Percentiles rank a stretch among this genome's conserved stretches.
These are phyloP conservation scores for human DNA, from an alignment of 2,113 vertebrate species.

Conservation along the genomic window DNA sequence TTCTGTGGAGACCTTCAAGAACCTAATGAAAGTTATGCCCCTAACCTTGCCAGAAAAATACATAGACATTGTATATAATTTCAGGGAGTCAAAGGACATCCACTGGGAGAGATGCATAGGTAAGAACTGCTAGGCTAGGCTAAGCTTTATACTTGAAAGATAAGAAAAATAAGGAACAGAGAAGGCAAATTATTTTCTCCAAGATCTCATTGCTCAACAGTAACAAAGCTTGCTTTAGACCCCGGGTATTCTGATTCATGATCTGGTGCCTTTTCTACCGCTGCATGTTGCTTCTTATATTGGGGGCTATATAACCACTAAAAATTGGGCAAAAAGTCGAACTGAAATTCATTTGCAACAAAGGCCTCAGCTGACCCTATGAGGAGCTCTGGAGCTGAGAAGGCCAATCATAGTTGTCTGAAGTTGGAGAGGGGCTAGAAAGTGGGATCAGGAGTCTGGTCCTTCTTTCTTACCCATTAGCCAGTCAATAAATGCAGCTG, in stretches of 20 bases:
- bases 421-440: background rate
- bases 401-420: background rate
- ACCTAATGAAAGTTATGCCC: background rate
- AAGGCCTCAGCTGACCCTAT: background rate
- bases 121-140: background rate
- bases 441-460: background rate
- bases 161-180: background rate
- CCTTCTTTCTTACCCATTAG: background rate
- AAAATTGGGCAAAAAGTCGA: background rate
- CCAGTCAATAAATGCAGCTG: background rate
- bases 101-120: background rate
- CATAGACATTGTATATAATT: background rate
- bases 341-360: background rate
- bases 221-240: background rate
- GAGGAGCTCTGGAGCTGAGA: background rate
- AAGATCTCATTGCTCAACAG: background rate
- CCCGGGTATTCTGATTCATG: background rate
- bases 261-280: background rate
- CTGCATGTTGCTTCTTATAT: background rate
- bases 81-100: background rate
- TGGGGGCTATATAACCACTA: background rate
- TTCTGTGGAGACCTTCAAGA: background rate
- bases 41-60: background rate
- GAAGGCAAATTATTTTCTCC: background rate
- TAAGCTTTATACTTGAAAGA: background rate